phyloP scores from a whole-genome alignment of 1,140 invertebrate genomes.

The Lucilia sericata region DNA sequence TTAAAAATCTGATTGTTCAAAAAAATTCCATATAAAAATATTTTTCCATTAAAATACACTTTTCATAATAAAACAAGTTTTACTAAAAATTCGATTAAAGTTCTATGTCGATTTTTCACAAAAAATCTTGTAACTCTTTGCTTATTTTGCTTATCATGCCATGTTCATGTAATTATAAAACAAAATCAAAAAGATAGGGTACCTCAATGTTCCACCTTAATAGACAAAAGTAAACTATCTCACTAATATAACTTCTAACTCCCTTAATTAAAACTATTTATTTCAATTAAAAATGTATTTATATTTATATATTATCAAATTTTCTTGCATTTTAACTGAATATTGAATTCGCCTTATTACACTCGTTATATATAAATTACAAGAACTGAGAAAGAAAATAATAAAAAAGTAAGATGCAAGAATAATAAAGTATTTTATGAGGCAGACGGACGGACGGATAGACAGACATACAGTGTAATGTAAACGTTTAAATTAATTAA shows the following conservation, averaged over 20 bases:
- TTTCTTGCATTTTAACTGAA: neutral
- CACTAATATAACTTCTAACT: neutral
- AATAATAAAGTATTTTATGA: neutral
- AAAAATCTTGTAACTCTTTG: no score
- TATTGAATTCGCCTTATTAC: neutral
- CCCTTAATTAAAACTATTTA: conserved; percentile 7
- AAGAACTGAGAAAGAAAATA: neutral
- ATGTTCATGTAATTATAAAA: no score
- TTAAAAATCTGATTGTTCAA: no score
- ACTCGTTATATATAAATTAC: neutral
- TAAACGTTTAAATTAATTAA: conserved; percentile 42
- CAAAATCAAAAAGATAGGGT: no score
- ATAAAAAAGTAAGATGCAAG: neutral
- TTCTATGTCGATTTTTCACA: no score
- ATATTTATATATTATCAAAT: neutral
- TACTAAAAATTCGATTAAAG: no score
- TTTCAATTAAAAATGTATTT: neutral
- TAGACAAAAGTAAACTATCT: no score
- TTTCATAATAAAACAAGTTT: no score
- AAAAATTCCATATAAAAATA: no score
- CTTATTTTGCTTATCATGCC: no score
- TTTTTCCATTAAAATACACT: no score
- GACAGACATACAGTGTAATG: conserved; percentile 28
- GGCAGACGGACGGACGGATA: neutral
- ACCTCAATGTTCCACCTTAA: no score